These are phyloP conservation scores for Masnerella sp. DNA, from an alignment of 2,888 invertebrate species.

Conservation along the genomic window DNA sequence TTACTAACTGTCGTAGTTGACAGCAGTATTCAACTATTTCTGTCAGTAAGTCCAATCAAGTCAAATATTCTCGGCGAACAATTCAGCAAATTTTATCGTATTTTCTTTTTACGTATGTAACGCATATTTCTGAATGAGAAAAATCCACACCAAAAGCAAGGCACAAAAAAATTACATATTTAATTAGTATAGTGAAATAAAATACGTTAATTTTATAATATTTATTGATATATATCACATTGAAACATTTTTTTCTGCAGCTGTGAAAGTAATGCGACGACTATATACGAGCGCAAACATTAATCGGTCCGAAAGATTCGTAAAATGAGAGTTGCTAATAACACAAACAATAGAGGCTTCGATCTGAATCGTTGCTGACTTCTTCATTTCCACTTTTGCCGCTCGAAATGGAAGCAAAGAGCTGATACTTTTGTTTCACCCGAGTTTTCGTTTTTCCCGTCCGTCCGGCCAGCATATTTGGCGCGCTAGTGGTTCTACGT, in stretches of 20 bases:
- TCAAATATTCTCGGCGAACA: too few species aligned
- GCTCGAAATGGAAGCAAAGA: slow-evolving; percentile 36
- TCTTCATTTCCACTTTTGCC: slow-evolving; percentile 36
- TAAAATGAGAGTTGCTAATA: slow-evolving; percentile 23
- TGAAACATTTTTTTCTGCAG: background rate
- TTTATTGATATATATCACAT: too few species aligned
- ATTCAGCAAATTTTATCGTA: too few species aligned
- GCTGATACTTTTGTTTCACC: slow-evolving; percentile 65
- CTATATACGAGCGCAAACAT: slow-evolving; percentile 38
- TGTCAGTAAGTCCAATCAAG: too few species aligned
- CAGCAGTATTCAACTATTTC: too few species aligned
- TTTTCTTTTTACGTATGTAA: too few species aligned
- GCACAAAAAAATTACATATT: too few species aligned
- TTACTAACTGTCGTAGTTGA: too few species aligned
- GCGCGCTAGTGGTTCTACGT: slow-evolving; percentile 69
- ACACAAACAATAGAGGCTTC: slow-evolving; percentile 27
- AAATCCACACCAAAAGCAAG: too few species aligned
- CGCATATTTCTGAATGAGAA: too few species aligned
- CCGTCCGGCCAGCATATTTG: slow-evolving; percentile 71
- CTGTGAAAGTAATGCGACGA: background rate
- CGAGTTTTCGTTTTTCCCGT: slow-evolving; percentile 52
- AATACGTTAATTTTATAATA: too few species aligned
- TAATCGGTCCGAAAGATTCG: slow-evolving; percentile 36
- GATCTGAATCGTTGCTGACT: slow-evolving; percentile 21
- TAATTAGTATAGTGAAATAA: too few species aligned